Evolutionary conservation across 2,113 vertebrate genomes (phyloP).

Genomic region (Hypocryptadius cinnamomeus): DNA sequence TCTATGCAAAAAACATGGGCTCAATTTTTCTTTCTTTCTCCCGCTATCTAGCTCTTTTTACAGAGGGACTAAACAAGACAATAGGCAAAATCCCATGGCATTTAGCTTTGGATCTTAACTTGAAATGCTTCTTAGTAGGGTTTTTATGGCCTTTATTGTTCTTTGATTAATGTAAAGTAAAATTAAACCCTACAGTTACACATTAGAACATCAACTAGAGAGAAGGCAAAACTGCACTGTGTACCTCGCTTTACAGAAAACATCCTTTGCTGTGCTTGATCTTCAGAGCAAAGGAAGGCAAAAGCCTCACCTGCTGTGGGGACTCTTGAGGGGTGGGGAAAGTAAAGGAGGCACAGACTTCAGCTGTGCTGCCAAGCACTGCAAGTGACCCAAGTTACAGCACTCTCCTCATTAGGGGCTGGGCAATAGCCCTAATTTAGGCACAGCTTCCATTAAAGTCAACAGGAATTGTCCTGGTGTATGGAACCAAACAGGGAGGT

Average conservation of each 20-base stretch:
- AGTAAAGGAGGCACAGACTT: neutral
- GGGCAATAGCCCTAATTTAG: neutral
- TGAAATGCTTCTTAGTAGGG: conserved; percentile 61
- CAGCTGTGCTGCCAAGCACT: neutral
- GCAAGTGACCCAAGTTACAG: neutral
- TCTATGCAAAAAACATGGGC: conserved; percentile 75
- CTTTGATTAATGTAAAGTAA: conserved; percentile 75
- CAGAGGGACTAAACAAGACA: conserved; percentile 60
- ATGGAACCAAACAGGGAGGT: neutral
- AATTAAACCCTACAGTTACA: conserved; percentile 71
- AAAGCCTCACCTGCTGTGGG: neutral
- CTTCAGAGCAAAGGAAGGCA: neutral
- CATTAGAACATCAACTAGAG: conserved; percentile 49
- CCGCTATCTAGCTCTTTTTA: conserved; percentile 69
- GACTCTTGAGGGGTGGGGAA: neutral
- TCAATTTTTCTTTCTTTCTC: conserved; percentile 87
- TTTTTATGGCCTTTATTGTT: conserved; percentile 66
- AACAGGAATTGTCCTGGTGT: neutral
- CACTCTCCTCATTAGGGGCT: fast-evolving
- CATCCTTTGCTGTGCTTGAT: conserved; percentile 37
- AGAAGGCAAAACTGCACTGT: conserved; percentile 2
- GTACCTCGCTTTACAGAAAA: conserved; percentile 28
- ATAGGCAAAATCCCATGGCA: conserved; percentile 63
- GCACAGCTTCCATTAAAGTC: neutral
- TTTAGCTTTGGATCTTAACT: conserved; percentile 63